Percentiles rank a stretch among this genome's conserved stretches.
Conservation (phyloP, 2,888 invertebrate species). For the Tenthredo amoena region DNA sequence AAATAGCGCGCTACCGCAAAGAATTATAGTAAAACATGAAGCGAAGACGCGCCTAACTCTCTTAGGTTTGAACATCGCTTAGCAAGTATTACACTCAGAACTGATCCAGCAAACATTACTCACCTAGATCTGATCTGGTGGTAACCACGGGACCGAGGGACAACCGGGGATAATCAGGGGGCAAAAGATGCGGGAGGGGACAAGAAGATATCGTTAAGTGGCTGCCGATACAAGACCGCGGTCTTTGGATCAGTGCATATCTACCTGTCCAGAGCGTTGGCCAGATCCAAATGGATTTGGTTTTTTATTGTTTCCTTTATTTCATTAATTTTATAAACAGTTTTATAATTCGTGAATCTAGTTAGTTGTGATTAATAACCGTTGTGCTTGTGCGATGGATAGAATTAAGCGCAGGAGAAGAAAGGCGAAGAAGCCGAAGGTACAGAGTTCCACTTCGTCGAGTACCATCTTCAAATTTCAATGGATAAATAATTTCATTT, state of each 20-base stretch:
- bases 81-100: background rate
- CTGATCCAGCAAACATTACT: slow-evolving; percentile 20
- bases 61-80: background rate
- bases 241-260: slow-evolving; percentile 69
- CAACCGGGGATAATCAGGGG: slow-evolving; percentile 26
- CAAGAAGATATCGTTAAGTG: slow-evolving; percentile 74
- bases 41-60: background rate
- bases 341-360: background rate
- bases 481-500: background rate
- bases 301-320: slow-evolving; percentile 44
- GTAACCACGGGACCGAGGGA: background rate
- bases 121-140: slow-evolving; percentile 31
- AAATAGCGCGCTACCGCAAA: background rate
- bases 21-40: background rate
- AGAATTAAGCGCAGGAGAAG: slow-evolving; percentile 58
- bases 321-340: slow-evolving; percentile 12
- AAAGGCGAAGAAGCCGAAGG: slow-evolving; percentile 60
- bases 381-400: slow-evolving; percentile 59
- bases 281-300: slow-evolving; percentile 45
- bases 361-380: background rate
- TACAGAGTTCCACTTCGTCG: slow-evolving; percentile 37
- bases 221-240: slow-evolving; percentile 68
- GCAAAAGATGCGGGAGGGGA: slow-evolving; percentile 19
- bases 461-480: background rate
- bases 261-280: slow-evolving; percentile 68